These are phyloP conservation scores for Sphenodon punctatus DNA, from an alignment of 2,797 vertebrate genomes.

Conservation along the genomic window DNA sequence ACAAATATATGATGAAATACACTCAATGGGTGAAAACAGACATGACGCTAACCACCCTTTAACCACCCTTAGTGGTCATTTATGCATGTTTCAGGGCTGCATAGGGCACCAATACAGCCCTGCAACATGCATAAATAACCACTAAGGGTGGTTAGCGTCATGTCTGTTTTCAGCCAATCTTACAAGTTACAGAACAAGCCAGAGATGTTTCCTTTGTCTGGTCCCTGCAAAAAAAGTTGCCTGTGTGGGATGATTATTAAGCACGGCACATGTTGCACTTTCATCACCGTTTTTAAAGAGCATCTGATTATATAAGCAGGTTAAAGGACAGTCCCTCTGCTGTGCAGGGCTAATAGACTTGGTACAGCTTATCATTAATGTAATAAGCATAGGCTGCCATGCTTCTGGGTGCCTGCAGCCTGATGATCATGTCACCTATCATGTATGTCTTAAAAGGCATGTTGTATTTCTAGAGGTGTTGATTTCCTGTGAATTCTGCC, in stretches of 20 bases:
- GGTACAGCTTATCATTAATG: slow-evolving; percentile 30
- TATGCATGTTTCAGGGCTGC: no score
- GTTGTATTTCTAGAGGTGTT: slow-evolving; percentile 32
- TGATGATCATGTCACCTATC: background rate
- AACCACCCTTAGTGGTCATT: no score
- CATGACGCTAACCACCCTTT: no score
- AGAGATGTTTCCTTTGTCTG: slow-evolving; percentile 55
- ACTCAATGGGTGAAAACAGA: no score
- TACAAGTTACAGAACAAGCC: slow-evolving; percentile 14
- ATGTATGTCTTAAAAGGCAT: slow-evolving; percentile 1
- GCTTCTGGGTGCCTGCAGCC: slow-evolving; percentile 25
- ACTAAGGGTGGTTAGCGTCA: no score
- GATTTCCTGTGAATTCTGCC: slow-evolving; percentile 55
- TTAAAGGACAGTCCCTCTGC: slow-evolving; percentile 18
- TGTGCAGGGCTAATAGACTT: slow-evolving; percentile 12
- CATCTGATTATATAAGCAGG: slow-evolving; percentile 23
- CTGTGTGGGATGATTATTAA: slow-evolving; percentile 50
- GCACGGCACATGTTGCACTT: slow-evolving; percentile 45
- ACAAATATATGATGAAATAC: accelerated
- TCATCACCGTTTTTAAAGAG: slow-evolving; percentile 57
- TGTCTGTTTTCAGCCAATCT: no score
- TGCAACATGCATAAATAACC: no score
- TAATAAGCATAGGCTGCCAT: background rate
- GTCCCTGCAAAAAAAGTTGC: slow-evolving; percentile 55
- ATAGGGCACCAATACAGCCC: no score